Evolutionary conservation across 2,113 vertebrate genomes (phyloP).

Genomic region (Hassar affinis): DNA sequence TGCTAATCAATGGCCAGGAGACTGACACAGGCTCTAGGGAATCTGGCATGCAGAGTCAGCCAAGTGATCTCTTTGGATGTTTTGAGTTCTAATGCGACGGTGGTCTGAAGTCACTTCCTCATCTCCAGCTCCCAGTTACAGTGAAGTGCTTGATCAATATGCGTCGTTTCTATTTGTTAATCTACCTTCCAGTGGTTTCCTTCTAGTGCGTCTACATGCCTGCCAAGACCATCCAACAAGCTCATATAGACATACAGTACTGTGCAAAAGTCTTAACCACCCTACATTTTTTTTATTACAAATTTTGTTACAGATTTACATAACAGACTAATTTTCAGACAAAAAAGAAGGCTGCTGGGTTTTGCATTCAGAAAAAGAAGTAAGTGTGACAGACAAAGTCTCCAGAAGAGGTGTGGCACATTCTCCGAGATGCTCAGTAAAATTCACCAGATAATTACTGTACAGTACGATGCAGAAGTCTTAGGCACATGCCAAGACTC

Average conservation of each 20-base stretch:
- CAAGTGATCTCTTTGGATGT: conserved; percentile 16
- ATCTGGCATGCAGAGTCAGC: conserved; percentile 33
- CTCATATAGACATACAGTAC: background rate
- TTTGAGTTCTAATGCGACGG: background rate
- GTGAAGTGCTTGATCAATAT: conserved; percentile 21
- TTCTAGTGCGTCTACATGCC: background rate
- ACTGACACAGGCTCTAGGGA: conserved; percentile 47
- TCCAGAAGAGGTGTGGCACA: too few species aligned
- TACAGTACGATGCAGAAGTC: too few species aligned
- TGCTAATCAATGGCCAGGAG: conserved; percentile 64
- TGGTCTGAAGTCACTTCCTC: conserved; percentile 23
- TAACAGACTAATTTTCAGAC: too few species aligned
- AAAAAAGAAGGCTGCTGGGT: too few species aligned
- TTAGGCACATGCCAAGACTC: too few species aligned
- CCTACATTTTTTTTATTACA: too few species aligned
- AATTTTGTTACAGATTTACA: too few species aligned
- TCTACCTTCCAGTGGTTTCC: background rate
- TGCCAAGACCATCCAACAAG: background rate
- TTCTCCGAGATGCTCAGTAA: too few species aligned
- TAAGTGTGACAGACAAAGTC: too few species aligned
- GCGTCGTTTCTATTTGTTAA: background rate
- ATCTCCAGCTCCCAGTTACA: conserved; percentile 30
- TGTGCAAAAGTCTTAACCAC: too few species aligned
- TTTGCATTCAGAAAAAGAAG: too few species aligned
- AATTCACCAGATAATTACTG: too few species aligned